These are phyloP conservation scores for Apodemus sylvaticus DNA, from an alignment of 2,113 vertebrate genomes.

Conservation along the genomic window DNA sequence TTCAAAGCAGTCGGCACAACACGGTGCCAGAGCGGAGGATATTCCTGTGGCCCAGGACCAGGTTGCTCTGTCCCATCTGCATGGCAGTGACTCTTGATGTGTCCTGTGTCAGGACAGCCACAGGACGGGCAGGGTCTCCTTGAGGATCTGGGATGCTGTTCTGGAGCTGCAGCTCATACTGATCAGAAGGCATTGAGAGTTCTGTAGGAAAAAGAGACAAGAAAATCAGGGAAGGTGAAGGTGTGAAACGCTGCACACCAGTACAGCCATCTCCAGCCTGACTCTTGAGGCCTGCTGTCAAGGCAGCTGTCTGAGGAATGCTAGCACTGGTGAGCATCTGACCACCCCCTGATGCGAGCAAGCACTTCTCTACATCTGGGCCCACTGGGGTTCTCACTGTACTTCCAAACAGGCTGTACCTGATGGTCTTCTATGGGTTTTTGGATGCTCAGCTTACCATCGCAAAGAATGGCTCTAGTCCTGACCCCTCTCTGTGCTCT, in stretches of 20 bases:
- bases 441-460: not conserved
- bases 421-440: not conserved
- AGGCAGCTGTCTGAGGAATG: not conserved
- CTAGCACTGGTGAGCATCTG: not conserved
- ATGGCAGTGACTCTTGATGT: constrained; percentile 84
- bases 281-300: not conserved
- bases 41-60: constrained; percentile 86
- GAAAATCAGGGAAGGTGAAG: not conserved
- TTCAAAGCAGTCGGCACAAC: not conserved
- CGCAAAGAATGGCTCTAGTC: not conserved
- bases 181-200: constrained; percentile 82
- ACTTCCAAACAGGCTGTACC: not conserved
- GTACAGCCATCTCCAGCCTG: rapidly evolving
- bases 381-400: too few species aligned
- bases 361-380: not conserved
- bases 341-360: not conserved
- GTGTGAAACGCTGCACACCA: not conserved
- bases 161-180: constrained; percentile 95
- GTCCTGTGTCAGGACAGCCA: constrained; percentile 89
- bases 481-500: not conserved
- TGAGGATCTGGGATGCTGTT: constrained; percentile 83
- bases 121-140: constrained; percentile 82
- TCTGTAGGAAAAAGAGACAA: constrained; percentile 66
- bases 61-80: constrained; percentile 85
- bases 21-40: constrained; percentile 73